Evolutionary conservation across 2,113 vertebrate species (phyloP).

Genomic region (Phylloscopus trochilus): DNA sequence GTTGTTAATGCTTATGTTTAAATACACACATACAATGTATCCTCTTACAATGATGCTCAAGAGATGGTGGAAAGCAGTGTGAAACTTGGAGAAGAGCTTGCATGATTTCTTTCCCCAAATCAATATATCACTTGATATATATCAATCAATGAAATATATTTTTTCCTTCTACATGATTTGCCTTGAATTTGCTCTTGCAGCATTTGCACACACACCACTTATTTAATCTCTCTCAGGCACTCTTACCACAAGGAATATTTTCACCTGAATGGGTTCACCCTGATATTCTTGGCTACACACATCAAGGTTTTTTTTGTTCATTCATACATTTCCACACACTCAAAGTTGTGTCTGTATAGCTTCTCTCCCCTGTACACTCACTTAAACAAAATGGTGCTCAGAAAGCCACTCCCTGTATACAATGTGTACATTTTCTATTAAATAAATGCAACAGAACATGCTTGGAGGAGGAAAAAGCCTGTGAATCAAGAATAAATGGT

Average conservation of each 20-base stretch:
- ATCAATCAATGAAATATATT: neutral
- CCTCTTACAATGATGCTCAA: neutral
- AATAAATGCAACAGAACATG: conserved; percentile 14
- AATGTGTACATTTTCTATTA: neutral
- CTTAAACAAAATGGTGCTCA: neutral
- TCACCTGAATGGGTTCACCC: neutral
- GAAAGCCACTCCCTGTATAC: neutral
- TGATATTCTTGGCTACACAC: neutral
- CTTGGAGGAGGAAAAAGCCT: conserved; percentile 7
- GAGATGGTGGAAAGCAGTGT: neutral
- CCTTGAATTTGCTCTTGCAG: neutral
- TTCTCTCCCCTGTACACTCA: neutral
- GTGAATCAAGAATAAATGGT: conserved; percentile 39
- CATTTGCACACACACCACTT: neutral
- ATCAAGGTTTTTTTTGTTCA: neutral
- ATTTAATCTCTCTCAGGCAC: neutral
- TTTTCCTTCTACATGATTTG: neutral
- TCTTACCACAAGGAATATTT: neutral
- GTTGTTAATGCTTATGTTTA: neutral
- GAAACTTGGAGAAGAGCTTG: neutral
- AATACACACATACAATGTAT: neutral
- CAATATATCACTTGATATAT: too few species aligned
- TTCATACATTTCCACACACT: neutral
- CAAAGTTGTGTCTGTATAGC: neutral
- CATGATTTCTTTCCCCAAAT: neutral